These are phyloP conservation scores for Gymnobelideus leadbeateri DNA, from an alignment of 2,113 vertebrate genomes.

Conservation along the genomic window DNA sequence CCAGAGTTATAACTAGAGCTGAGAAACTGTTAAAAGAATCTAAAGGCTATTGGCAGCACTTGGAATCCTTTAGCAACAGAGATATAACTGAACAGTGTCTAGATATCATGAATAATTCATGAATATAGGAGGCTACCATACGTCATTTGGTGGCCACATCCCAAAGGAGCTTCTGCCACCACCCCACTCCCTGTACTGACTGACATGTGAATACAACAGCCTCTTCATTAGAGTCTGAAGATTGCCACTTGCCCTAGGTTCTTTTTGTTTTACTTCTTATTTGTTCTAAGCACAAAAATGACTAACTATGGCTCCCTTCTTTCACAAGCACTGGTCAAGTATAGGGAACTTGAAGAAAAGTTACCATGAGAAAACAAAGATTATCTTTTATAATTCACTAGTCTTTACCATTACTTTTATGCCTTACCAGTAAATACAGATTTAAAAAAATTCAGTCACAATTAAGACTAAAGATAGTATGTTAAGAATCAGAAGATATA, in stretches of 20 bases:
- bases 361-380: not conserved
- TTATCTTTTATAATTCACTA: not conserved
- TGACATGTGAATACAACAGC: not conserved
- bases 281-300: not conserved
- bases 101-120: not conserved
- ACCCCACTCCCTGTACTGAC: not conserved
- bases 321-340: not conserved
- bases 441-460: not conserved
- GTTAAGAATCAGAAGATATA: too few relatives aligned
- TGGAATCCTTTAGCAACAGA: not conserved
- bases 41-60: not conserved
- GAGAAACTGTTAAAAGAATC: not conserved
- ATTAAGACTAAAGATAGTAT: too few relatives aligned
- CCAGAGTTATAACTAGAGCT: not conserved
- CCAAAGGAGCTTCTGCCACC: not conserved
- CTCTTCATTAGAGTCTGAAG: not conserved
- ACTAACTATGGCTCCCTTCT: not conserved
- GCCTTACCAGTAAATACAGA: not conserved
- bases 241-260: not conserved
- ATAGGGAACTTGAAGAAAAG: not conserved
- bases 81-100: not conserved
- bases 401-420: not conserved
- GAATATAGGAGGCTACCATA: not conserved
- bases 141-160: not conserved
- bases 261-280: not conserved